Conservation (phyloP, 2,113 vertebrate genomes). For the Elephas maximus region DNA sequence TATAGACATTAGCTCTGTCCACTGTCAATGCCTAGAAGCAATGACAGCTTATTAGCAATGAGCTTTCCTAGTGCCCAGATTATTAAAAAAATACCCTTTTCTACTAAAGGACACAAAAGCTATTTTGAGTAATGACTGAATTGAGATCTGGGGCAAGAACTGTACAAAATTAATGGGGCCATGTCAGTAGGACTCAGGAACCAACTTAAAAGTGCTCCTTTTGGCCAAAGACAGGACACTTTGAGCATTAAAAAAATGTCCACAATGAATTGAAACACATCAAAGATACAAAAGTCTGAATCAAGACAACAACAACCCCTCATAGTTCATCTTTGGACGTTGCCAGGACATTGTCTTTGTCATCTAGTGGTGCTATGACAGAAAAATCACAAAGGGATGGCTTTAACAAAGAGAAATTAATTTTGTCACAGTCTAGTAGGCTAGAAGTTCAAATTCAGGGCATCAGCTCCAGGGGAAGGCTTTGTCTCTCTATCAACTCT, state of each 20-base stretch:
- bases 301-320: neutral
- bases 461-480: too few relatives aligned
- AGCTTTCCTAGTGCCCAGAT: neutral
- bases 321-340: neutral
- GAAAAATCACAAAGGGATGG: too few relatives aligned
- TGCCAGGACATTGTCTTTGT: neutral
- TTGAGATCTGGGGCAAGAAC: neutral
- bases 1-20: neutral
- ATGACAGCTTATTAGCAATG: neutral
- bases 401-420: too few relatives aligned
- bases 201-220: neutral
- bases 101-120: neutral
- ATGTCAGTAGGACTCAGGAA: constrained; percentile 9
- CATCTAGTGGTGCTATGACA: too few relatives aligned
- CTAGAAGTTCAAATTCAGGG: too few relatives aligned
- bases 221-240: neutral
- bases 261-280: neutral
- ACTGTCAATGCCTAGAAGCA: neutral
- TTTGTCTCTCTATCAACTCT: too few relatives aligned
- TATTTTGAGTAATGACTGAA: constrained; percentile 46
- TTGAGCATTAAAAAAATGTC: constrained; percentile 12
- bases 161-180: constrained; percentile 2
- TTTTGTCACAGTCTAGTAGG: too few relatives aligned
- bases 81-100: constrained; percentile 15
- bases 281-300: constrained; percentile 22